Conservation (phyloP, 2,797 vertebrate species). For the Hemibagrus guttatus region DNA sequence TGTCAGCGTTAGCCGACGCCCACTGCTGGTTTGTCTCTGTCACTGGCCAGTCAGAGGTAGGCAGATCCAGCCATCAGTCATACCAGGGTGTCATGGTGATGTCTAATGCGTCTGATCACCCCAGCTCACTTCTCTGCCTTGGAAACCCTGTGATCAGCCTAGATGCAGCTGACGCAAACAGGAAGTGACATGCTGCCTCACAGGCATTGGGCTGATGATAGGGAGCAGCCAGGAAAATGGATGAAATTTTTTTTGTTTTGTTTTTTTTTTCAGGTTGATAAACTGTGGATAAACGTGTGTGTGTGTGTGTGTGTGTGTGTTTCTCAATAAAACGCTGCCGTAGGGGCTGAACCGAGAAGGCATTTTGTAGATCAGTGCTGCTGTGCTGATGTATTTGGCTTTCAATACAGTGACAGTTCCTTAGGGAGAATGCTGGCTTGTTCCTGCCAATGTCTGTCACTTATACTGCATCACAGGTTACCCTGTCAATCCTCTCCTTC, state of each 20-base stretch:
- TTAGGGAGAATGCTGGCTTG: constrained; percentile 48
- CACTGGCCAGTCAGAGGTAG: constrained; percentile 83
- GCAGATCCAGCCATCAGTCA: constrained; percentile 92
- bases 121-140: constrained; percentile 66
- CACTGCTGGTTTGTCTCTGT: constrained; percentile 85
- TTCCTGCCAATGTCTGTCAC: constrained; percentile 55
- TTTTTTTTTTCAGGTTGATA: neutral
- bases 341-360: constrained; percentile 49
- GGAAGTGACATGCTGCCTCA: constrained; percentile 64
- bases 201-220: constrained; percentile 59
- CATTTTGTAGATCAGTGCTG: constrained; percentile 54
- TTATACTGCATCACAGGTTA: constrained; percentile 54
- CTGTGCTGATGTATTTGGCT: constrained; percentile 56
- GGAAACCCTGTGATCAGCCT: constrained; percentile 64
- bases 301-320: constrained; percentile 1
- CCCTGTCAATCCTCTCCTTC: constrained; percentile 45
- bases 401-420: constrained; percentile 53
- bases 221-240: constrained; percentile 33
- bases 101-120: constrained; percentile 76
- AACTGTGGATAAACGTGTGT: constrained; percentile 21
- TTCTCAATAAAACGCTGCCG: constrained; percentile 36
- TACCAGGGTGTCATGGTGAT: constrained; percentile 52
- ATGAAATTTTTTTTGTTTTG: constrained; percentile 19
- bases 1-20: constrained; percentile 79
- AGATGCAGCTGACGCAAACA: constrained; percentile 72